phyloP scores from a whole-genome alignment of 2,888 invertebrate genomes.

The Notocelia uddmanniana region DNA sequence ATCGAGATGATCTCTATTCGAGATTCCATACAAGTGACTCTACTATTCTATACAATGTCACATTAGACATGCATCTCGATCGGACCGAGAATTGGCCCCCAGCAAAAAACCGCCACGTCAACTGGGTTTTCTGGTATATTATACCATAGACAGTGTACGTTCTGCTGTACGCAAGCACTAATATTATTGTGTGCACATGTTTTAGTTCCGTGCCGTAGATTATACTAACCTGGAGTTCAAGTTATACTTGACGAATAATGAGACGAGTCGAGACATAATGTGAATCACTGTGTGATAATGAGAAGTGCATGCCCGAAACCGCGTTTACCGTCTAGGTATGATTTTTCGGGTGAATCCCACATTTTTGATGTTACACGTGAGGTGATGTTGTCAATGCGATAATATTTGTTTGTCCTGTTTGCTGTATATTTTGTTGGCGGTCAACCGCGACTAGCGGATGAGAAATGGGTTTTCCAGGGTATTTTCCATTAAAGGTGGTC shows the following conservation, averaged over 20 bases:
- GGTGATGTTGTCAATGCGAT: conserved; percentile 46
- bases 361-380: conserved; percentile 50
- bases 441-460: conserved; percentile 13
- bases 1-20: no score
- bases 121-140: no score
- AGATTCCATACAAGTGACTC: no score
- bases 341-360: conserved; percentile 49
- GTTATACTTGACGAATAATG: background rate
- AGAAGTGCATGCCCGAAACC: conserved; percentile 51
- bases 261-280: background rate
- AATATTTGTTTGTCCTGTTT: conserved; percentile 32
- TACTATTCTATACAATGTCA: no score
- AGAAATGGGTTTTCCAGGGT: conserved; percentile 25
- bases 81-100: no score
- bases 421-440: conserved; percentile 13
- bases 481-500: background rate
- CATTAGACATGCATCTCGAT: no score
- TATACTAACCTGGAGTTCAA: background rate
- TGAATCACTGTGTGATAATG: conserved; percentile 32
- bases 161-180: no score
- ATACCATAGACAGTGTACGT: no score
- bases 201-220: no score
- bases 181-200: no score
- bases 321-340: conserved; percentile 14
- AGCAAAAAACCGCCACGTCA: no score